phyloP scores from a whole-genome alignment of 2,113 vertebrate species.

The Fregata magnificens region DNA sequence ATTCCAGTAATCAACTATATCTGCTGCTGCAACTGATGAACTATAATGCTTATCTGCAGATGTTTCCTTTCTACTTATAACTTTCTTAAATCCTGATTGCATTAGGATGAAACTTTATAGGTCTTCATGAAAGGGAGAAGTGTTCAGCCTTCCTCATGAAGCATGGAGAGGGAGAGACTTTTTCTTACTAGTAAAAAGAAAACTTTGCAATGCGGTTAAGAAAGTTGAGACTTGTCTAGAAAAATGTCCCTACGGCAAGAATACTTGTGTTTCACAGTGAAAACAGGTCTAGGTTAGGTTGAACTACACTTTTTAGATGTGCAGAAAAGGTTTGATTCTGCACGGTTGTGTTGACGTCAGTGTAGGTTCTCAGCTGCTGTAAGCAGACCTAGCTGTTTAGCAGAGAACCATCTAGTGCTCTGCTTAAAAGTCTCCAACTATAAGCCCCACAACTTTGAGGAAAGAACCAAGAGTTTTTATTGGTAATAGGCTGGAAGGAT shows the following conservation, averaged over 20 bases:
- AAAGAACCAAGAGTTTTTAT: not conserved
- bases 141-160: not conserved
- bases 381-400: not conserved
- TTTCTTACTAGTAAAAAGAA: not conserved
- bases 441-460: not conserved
- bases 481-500: not conserved
- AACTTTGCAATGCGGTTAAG: not conserved
- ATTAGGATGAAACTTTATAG: not conserved
- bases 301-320: not conserved
- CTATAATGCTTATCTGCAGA: not conserved
- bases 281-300: not conserved
- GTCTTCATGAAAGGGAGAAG: not conserved
- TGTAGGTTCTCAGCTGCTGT: not conserved
- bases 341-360: rapidly evolving
- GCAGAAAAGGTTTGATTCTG: not conserved
- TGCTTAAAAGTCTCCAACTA: not conserved
- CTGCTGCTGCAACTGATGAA: not conserved
- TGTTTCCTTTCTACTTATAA: not conserved
- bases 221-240: not conserved
- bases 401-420: not conserved
- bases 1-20: constrained; percentile 46
- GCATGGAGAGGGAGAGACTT: not conserved
- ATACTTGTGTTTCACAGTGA: not conserved
- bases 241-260: not conserved
- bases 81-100: not conserved